These are phyloP conservation scores for Nettapus auritus DNA, from an alignment of 2,113 vertebrate genomes.

Conservation along the genomic window DNA sequence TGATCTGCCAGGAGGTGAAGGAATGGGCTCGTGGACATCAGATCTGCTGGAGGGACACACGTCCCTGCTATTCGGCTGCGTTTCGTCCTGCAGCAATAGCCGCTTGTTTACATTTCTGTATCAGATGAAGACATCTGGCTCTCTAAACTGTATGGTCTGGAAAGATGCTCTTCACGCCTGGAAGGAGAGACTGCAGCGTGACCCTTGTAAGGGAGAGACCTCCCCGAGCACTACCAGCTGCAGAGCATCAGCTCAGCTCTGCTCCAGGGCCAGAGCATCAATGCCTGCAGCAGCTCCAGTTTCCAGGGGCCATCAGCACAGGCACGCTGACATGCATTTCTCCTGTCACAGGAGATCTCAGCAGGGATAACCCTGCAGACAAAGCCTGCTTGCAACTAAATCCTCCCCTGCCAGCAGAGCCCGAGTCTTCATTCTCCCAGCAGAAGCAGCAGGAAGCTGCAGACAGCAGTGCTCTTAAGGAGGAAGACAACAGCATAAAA, in stretches of 20 bases:
- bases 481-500: neutral
- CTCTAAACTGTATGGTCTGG: neutral
- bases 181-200: neutral
- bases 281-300: neutral
- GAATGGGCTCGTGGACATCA: neutral
- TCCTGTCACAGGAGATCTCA: neutral
- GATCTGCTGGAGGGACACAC: neutral
- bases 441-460: neutral
- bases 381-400: neutral
- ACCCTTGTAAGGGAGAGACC: neutral
- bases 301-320: neutral
- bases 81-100: neutral
- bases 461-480: neutral
- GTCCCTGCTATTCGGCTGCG: neutral
- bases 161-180: neutral
- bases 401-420: neutral
- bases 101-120: neutral
- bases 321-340: rapidly evolving
- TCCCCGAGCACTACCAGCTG: neutral
- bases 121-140: neutral
- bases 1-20: neutral
- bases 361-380: neutral
- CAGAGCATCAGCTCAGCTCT: neutral
- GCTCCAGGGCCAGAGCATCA: neutral
- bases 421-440: neutral